phyloP scores from a whole-genome alignment of 2,888 invertebrate genomes.

The Agriopis marginaria region DNA sequence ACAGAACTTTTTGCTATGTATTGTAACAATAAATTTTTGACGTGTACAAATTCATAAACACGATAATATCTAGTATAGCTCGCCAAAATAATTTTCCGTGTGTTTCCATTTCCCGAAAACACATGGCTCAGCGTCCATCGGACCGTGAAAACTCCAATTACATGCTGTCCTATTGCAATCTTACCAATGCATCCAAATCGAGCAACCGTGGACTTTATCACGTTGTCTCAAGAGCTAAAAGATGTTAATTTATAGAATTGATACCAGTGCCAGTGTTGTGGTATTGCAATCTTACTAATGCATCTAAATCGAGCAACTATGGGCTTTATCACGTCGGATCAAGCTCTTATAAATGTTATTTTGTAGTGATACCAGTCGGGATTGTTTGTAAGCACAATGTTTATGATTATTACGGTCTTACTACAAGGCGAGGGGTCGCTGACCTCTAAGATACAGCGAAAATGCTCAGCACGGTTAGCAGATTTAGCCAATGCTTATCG shows the following conservation, averaged over 20 bases:
- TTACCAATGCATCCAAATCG: conserved; percentile 23
- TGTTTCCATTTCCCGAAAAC: conserved; percentile 34
- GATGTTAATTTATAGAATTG: not conserved
- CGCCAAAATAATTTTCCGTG: conserved; percentile 26
- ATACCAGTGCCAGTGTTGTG: not conserved
- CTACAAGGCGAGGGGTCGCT: conserved; percentile 29
- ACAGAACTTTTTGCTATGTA: too few relatives aligned
- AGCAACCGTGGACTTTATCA: conserved; percentile 44
- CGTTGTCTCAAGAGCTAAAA: conserved; percentile 33
- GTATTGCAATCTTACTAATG: conserved; percentile 40
- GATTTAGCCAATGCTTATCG: not conserved
- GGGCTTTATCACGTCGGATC: conserved; percentile 45
- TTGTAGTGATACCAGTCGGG: conserved; percentile 31
- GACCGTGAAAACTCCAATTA: conserved; percentile 66
- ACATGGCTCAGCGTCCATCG: conserved; percentile 52
- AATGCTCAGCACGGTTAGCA: not conserved
- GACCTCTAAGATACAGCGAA: conserved; percentile 6
- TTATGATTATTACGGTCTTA: conserved; percentile 57
- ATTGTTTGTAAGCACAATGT: conserved; percentile 52
- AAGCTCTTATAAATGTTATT: conserved; percentile 29
- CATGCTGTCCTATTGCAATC: conserved; percentile 52
- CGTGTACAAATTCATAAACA: too few relatives aligned
- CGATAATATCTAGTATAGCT: not conserved
- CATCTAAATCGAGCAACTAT: conserved; percentile 33
- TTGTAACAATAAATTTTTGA: not conserved